Conservation (phyloP, 2,888 invertebrate genomes). For the Cantharis nigra region DNA sequence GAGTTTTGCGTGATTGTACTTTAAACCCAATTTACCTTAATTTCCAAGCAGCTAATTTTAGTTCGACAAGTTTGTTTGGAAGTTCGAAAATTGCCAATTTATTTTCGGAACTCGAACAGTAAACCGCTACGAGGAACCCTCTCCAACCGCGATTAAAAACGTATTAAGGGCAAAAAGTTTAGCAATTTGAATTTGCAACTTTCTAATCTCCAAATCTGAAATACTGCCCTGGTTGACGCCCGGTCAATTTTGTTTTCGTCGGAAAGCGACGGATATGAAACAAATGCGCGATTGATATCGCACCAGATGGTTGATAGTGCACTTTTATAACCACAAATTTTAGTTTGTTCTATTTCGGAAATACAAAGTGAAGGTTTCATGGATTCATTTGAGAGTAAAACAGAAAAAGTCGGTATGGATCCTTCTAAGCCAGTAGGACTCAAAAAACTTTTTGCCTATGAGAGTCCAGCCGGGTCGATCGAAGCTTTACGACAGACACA, state of each 20-base stretch:
- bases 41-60: background rate
- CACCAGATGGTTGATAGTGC: background rate
- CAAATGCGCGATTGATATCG: background rate
- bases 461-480: background rate
- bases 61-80: background rate
- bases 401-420: background rate
- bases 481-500: background rate
- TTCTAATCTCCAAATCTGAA: no score
- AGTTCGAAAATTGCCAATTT: background rate
- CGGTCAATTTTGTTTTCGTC: no score
- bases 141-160: background rate
- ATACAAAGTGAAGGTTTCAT: no score
- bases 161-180: background rate
- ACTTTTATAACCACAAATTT: background rate
- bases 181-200: background rate
- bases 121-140: background rate
- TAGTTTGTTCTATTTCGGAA: background rate
- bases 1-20: background rate
- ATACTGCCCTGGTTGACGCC: no score
- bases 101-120: background rate
- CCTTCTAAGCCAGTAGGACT: background rate
- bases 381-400: background rate
- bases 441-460: background rate
- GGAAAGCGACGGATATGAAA: no score
- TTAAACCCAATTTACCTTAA: background rate